Conservation (phyloP, 1,140 invertebrate genomes). For the Papilio xuthus region DNA sequence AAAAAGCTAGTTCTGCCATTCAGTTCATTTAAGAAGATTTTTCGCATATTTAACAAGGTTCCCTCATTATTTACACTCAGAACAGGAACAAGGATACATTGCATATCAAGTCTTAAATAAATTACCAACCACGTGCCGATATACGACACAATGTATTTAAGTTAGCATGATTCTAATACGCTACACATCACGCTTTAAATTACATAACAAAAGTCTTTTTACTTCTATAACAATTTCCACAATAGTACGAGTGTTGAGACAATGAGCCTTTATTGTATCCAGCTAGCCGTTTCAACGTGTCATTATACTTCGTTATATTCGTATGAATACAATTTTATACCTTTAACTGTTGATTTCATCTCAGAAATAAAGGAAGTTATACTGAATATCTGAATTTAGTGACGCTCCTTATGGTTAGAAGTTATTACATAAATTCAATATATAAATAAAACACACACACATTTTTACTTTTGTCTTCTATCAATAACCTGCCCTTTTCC, state of each 20-base stretch:
- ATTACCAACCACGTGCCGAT: neutral
- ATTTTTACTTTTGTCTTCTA: too few species aligned
- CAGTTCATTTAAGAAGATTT: too few species aligned
- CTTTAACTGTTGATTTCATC: neutral
- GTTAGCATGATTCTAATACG: neutral
- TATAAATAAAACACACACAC: too few species aligned
- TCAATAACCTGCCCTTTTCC: too few species aligned
- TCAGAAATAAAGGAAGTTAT: neutral
- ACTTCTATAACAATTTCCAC: neutral
- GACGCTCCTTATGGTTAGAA: too few species aligned
- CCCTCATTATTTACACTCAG: too few species aligned
- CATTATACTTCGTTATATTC: neutral
- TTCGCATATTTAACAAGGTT: too few species aligned
- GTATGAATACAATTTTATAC: neutral
- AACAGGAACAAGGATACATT: neutral
- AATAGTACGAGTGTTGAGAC: neutral
- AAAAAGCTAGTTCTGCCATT: too few species aligned
- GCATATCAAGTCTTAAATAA: neutral
- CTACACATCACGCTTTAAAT: slow-evolving; percentile 1
- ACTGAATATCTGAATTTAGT: too few species aligned
- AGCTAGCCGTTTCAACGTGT: neutral
- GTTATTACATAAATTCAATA: too few species aligned
- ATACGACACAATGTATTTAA: neutral
- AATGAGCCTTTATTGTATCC: neutral
- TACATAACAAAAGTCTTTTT: neutral